A percentile compares a stretch with the other conserved stretches of the same genome.
phyloP scores from a whole-genome alignment of 2,888 invertebrate genomes.

The Philaethria dido region DNA sequence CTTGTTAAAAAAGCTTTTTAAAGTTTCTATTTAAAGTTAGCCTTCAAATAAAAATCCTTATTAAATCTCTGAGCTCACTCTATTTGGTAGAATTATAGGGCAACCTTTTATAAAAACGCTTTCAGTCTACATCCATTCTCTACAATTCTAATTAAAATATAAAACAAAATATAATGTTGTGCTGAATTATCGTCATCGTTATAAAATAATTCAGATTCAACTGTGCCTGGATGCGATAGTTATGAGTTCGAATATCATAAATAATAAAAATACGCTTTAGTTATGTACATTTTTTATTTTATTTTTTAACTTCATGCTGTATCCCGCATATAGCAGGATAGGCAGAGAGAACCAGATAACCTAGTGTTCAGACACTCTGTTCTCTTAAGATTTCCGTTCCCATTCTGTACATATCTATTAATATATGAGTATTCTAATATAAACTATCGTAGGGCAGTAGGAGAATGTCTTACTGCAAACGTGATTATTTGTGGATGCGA shows the following conservation, averaged over 20 bases:
- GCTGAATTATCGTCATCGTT: background rate
- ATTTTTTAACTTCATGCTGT: too few relatives aligned
- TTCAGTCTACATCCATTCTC: constrained; percentile 2
- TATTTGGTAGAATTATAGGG: constrained; percentile 3
- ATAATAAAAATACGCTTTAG: too few relatives aligned
- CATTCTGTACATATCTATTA: too few relatives aligned
- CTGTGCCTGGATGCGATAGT: background rate
- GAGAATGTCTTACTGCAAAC: too few relatives aligned
- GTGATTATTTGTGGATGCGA: too few relatives aligned
- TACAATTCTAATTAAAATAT: constrained; percentile 8
- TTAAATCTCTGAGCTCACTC: constrained; percentile 10
- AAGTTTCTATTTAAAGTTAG: background rate
- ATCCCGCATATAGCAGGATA: too few relatives aligned
- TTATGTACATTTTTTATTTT: too few relatives aligned
- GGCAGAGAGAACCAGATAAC: too few relatives aligned
- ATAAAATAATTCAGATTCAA: background rate
- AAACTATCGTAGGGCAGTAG: too few relatives aligned
- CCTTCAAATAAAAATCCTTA: constrained; percentile 5
- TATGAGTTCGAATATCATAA: background rate
- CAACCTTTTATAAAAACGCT: background rate
- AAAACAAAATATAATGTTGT: background rate
- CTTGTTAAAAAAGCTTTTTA: constrained; percentile 4
- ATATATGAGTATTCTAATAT: too few relatives aligned
- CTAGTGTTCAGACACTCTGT: too few relatives aligned
- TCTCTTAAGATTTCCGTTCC: too few relatives aligned